phyloP scores from a whole-genome alignment of 2,113 vertebrate species.

The Phasianus colchicus region DNA sequence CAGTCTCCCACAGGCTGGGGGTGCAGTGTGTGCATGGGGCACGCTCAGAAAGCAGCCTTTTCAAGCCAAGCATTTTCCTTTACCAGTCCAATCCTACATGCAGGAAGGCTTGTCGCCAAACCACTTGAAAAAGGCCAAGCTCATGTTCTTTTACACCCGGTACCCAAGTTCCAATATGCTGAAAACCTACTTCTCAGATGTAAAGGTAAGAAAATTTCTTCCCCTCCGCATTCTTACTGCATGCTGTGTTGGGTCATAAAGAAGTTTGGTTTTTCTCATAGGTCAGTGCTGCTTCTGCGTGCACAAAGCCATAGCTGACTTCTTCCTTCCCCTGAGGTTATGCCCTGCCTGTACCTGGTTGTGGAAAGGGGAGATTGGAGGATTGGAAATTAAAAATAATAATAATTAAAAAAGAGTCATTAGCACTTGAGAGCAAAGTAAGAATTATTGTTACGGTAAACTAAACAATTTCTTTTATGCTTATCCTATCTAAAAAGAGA shows the following conservation, averaged over 20 bases:
- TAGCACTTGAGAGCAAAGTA: background rate
- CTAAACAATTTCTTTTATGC: background rate
- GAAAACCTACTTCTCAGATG: constrained; percentile 98
- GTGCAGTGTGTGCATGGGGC: background rate
- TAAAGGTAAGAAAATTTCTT: constrained; percentile 89
- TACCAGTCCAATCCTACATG: constrained; percentile 84
- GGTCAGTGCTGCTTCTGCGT: background rate
- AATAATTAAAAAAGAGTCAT: background rate
- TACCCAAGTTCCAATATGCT: constrained; percentile 99
- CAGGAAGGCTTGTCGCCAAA: constrained; percentile 98
- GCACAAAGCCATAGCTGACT: background rate
- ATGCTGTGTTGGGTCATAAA: background rate
- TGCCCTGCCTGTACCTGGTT: background rate
- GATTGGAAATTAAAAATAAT: background rate
- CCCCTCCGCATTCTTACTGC: background rate
- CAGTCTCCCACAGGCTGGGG: background rate
- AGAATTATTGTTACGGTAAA: background rate
- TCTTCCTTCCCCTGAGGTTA: constrained; percentile 18
- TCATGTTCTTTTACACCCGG: constrained; percentile 99
- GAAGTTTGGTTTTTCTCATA: background rate
- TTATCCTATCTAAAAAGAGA: constrained; percentile 32
- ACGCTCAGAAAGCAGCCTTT: background rate
- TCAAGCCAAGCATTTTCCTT: constrained; percentile 81
- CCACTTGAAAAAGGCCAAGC: constrained; percentile 99
- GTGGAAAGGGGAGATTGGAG: background rate